Evolutionary conservation across 2,888 invertebrate species (phyloP).

Genomic region (Empis stercorea): DNA sequence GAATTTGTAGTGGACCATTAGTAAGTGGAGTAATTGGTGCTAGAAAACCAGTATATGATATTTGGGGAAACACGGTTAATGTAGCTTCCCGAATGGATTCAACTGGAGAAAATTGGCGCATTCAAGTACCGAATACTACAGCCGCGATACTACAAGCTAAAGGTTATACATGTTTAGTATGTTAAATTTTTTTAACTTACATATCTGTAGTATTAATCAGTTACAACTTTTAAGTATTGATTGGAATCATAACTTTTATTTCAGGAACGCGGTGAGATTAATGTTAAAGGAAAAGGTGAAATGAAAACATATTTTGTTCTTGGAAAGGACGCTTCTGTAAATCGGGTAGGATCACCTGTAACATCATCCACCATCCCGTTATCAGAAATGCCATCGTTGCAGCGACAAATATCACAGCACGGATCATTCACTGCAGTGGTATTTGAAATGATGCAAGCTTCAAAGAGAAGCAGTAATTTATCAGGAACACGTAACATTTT

Average conservation of each 20-base stretch:
- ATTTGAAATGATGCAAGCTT: conserved; percentile 75
- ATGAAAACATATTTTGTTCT: conserved; percentile 92
- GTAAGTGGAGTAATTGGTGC: conserved; percentile 95
- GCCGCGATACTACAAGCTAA: conserved; percentile 48
- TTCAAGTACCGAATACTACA: conserved; percentile 78
- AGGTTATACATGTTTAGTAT: conserved; percentile 35
- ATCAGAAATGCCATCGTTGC: conserved; percentile 43
- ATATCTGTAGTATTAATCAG: not conserved
- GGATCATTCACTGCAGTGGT: conserved; percentile 77
- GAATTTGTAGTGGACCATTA: conserved; percentile 82
- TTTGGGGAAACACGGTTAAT: conserved; percentile 96
- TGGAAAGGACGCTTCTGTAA: conserved; percentile 39
- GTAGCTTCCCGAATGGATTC: conserved; percentile 96
- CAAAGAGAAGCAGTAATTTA: conserved; percentile 32
- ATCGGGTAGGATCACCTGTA: conserved; percentile 30
- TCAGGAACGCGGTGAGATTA: conserved; percentile 74
- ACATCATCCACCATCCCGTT: conserved; percentile 35
- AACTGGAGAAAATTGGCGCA: conserved; percentile 74
- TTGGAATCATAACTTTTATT: not conserved
- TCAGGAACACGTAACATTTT: conserved; percentile 35
- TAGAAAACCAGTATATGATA: conserved; percentile 89
- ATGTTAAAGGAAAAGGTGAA: conserved; percentile 88
- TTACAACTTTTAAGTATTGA: no score
- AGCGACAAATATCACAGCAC: conserved; percentile 56
- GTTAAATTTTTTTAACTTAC: conserved; percentile 3